phyloP scores from a whole-genome alignment of 2,797 vertebrate species.

The Menidia menidia region DNA sequence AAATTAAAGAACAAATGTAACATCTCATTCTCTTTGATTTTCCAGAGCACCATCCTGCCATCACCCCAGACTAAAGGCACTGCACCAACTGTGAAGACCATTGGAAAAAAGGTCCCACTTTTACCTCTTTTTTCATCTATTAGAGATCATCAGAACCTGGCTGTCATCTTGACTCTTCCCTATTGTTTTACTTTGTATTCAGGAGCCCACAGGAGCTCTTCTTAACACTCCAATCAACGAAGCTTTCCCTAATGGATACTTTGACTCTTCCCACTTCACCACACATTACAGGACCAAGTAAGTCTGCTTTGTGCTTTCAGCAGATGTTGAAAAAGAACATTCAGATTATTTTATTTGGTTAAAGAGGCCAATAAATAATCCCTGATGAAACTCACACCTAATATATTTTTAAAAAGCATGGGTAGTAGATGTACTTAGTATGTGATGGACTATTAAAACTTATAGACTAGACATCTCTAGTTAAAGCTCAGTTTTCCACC shows the following conservation, averaged over 20 bases:
- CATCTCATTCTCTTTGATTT: conserved; percentile 21
- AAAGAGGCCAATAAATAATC: not conserved
- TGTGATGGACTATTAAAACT: not conserved
- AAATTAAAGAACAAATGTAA: not conserved
- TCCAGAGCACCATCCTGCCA: conserved; percentile 44
- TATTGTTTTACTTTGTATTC: conserved; percentile 32
- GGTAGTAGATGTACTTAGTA: no score
- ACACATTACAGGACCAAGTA: conserved; percentile 69
- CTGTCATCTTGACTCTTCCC: not conserved
- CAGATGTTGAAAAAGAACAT: not conserved
- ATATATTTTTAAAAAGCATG: no score
- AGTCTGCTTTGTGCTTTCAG: conserved; percentile 37
- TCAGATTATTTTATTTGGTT: not conserved
- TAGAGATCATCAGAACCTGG: not conserved
- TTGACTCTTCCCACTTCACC: conserved; percentile 57
- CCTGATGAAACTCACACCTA: not conserved
- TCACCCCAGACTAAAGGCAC: conserved; percentile 9
- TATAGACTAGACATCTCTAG: not conserved
- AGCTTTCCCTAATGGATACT: conserved; percentile 41
- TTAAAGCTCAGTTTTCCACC: not conserved
- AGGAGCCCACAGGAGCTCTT: conserved; percentile 67
- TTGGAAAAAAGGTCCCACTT: conserved; percentile 60
- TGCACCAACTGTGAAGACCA: conserved; percentile 7
- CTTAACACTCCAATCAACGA: conserved; percentile 54
- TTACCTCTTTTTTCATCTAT: not conserved